Base-by-base conservation (phyloP, 2,797 vertebrate genomes). In the Siniperca scherzeri region DNA sequence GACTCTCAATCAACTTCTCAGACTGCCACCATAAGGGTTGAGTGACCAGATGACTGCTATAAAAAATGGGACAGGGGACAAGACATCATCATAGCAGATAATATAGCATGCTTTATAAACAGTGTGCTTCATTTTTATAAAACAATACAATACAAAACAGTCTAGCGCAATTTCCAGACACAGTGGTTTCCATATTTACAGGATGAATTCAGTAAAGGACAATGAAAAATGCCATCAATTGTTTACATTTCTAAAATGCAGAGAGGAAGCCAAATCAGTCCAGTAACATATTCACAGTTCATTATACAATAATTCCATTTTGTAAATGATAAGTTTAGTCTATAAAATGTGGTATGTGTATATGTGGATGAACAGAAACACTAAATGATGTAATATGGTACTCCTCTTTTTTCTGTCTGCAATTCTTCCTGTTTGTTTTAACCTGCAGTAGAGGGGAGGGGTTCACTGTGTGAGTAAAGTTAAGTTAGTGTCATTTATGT, bases 91-190 rank as follows among this genome's bases (percentile, higher is more conserved):
- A 68, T 64, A 85, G 72, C 74, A 80, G 82, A 83, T 85, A 83
- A 74, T 80, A 83, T 65, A 70, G 89, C 90, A 93, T 94, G 92
- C 92, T 92, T 92, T 91, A 89, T 90, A 91, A 94, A 94, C 71
- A 89, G 77, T 93, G 88, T 89, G 88, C 81, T 92, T 90, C 33
- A 9, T 77, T 89, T 60, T 83, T 91, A 93, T 84, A 92, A 95
- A 93, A 93, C 75, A 77, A 78, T 85, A 91, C 82, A 67, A 88
- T 94, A 93, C 78, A 95, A 94, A 93, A 94, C 84, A 91, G 76
- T 90, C 80, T 83, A 87, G 77, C 83, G 92, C 88, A 91, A 82
- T 82, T 85, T 88, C 77, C 83, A 91, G 85, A 92, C 77, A 92
- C 87, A 87, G 60, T 84, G 61, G 46, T 82, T 87, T 87, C 17